Evolutionary conservation across 2,797 vertebrate genomes (phyloP).

Genomic region (Pyrocephalus nanus): DNA sequence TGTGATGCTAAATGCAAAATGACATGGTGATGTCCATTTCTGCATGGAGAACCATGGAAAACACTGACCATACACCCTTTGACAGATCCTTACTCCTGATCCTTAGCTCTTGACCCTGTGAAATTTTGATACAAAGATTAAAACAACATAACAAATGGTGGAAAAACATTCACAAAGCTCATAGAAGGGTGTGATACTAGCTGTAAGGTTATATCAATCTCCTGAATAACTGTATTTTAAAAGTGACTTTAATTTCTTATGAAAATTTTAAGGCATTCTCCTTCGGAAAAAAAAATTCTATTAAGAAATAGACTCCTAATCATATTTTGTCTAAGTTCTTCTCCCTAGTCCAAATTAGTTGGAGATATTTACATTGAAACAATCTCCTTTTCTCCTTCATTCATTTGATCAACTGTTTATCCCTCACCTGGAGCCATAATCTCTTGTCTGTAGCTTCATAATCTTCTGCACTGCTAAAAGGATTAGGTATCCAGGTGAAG

Average conservation of each 20-base stretch:
- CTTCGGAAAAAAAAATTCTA: not conserved
- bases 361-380: slow-evolving; percentile 47
- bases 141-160: not conserved
- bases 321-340: not conserved
- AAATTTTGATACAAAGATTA: not conserved
- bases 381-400: slow-evolving; percentile 35
- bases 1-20: not conserved
- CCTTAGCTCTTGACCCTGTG: not conserved
- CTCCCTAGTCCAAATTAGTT: not conserved
- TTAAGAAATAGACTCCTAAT: not conserved
- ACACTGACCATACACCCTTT: accelerated
- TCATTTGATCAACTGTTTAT: slow-evolving; percentile 58
- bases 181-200: not conserved
- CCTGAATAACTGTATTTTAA: not conserved
- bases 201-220: not conserved
- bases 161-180: not conserved
- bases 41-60: not conserved
- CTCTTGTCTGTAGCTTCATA: slow-evolving; percentile 51
- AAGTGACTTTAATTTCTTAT: not conserved
- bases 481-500: slow-evolving; percentile 61
- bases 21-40: not conserved
- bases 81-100: not conserved
- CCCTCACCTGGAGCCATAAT: slow-evolving; percentile 48
- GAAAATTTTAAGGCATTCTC: not conserved
- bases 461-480: slow-evolving; percentile 31